Conservation (phyloP, 1,140 invertebrate species). For the Drosophila varians region DNA sequence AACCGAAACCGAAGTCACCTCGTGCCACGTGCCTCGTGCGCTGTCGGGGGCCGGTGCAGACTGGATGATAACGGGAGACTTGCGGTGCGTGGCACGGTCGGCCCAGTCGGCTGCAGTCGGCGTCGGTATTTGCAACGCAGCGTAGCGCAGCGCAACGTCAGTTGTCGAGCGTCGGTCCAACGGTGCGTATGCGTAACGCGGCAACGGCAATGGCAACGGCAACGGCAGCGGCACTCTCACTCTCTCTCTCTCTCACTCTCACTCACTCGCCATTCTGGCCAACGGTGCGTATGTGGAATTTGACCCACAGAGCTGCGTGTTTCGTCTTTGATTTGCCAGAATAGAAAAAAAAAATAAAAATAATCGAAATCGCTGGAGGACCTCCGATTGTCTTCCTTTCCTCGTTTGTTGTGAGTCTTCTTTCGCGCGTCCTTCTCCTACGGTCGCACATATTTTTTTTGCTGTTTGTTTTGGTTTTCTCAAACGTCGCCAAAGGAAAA, state of each 20-base stretch:
- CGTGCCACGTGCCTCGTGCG: conserved; percentile 23
- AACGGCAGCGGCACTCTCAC: too few species aligned
- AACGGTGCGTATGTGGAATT: conserved; percentile 32
- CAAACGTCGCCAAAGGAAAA: neutral
- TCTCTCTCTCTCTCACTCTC: too few species aligned
- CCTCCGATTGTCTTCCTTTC: conserved; percentile 13
- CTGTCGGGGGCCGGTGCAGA: conserved; percentile 26
- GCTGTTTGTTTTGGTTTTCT: conserved; percentile 23
- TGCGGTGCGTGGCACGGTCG: conserved; percentile 33
- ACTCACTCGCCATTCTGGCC: neutral
- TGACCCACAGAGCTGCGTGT: conserved; percentile 64
- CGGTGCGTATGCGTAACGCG: conserved; percentile 34
- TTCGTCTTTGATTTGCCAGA: neutral
- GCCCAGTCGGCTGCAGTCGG: conserved; percentile 66
- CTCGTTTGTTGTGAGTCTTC: conserved; percentile 54
- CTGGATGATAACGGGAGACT: neutral
- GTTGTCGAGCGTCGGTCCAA: conserved; percentile 23
- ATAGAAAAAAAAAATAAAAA: neutral
- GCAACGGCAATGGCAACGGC: too few species aligned
- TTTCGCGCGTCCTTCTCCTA: conserved; percentile 22
- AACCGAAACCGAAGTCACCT: neutral
- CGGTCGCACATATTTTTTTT: too few species aligned
- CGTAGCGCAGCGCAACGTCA: conserved; percentile 28
- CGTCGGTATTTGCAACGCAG: conserved; percentile 69
- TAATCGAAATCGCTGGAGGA: neutral